These are phyloP conservation scores for Parapsyche elsis DNA, from an alignment of 1,140 invertebrate genomes.

Conservation along the genomic window DNA sequence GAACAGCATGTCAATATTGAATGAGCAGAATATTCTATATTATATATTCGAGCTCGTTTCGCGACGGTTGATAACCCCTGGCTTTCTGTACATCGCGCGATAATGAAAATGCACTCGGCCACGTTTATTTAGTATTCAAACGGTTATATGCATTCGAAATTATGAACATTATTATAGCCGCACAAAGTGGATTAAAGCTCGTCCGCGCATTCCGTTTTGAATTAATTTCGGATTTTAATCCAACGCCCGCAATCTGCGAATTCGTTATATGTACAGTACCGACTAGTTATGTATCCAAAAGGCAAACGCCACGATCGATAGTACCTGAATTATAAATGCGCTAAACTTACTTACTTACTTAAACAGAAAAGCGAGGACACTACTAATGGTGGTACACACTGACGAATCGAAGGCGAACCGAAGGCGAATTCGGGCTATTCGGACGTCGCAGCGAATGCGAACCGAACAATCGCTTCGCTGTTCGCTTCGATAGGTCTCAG, in stretches of 20 bases:
- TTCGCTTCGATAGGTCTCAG: too few species aligned
- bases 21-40: background rate
- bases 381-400: too few species aligned
- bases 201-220: conserved; percentile 2
- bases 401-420: too few species aligned
- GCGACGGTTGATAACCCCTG: background rate
- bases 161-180: conserved; percentile 37
- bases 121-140: conserved; percentile 40
- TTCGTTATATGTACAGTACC: too few species aligned
- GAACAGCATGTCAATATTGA: background rate
- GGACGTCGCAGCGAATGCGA: too few species aligned
- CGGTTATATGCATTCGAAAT: conserved; percentile 44
- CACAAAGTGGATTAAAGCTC: conserved; percentile 36
- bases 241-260: background rate
- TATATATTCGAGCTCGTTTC: background rate
- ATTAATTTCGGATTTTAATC: conserved; percentile 24
- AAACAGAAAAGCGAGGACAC: too few species aligned
- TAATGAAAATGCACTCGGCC: conserved; percentile 44
- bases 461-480: too few species aligned
- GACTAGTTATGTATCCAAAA: too few species aligned
- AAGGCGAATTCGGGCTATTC: too few species aligned
- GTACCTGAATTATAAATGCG: too few species aligned
- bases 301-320: too few species aligned
- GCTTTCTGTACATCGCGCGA: background rate
- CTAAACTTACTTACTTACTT: too few species aligned